Percentiles rank a stretch among this genome's conserved stretches.
Conservation (phyloP, 2,113 vertebrate genomes). For the Esox niger region DNA sequence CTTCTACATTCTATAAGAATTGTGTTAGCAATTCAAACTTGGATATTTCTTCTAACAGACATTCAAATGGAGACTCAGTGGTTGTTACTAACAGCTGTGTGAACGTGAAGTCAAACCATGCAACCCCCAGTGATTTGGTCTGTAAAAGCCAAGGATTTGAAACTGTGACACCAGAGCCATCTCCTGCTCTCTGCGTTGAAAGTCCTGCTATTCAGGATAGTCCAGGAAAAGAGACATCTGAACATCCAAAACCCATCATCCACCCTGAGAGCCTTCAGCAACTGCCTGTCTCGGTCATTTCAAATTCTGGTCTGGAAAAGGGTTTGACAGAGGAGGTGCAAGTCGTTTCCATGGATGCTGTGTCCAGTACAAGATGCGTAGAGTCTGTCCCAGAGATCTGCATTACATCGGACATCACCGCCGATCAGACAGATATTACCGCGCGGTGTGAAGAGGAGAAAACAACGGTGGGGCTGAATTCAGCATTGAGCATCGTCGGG, state of each 20-base stretch:
- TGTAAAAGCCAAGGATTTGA: conserved; percentile 1
- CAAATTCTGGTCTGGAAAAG: neutral
- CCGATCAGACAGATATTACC: conserved; percentile 32
- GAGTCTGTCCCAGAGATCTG: conserved; percentile 49
- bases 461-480: neutral
- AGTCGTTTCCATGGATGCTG: conserved; percentile 42
- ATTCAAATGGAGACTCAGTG: neutral
- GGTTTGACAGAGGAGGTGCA: neutral
- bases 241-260: neutral
- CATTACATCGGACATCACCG: conserved; percentile 48
- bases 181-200: neutral
- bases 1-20: neutral
- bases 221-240: neutral
- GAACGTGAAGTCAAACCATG: conserved; percentile 1
- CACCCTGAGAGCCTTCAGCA: conserved; percentile 12
- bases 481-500: conserved; percentile 23
- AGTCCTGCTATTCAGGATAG: neutral
- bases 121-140: neutral
- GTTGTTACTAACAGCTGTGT: neutral
- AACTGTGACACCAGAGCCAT: conserved; percentile 3
- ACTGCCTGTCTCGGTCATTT: conserved; percentile 11
- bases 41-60: conserved; percentile 3
- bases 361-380: conserved; percentile 64
- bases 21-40: neutral
- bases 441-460: conserved; percentile 13